Conservation (phyloP, 2,888 invertebrate genomes). For the Myopa tessellatipennis region DNA sequence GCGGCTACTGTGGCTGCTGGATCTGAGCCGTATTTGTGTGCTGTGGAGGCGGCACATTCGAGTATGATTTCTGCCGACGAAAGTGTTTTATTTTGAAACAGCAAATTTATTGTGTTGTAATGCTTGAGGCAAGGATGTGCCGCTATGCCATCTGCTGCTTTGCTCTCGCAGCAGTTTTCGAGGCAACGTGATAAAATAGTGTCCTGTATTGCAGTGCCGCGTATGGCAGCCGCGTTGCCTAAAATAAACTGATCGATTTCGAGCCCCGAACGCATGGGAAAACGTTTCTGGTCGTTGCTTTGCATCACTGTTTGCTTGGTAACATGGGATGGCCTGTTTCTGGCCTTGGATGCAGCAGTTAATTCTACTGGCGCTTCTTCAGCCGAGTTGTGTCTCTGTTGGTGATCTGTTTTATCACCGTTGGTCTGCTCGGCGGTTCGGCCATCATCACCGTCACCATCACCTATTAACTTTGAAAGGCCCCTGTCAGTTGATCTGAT, state of each 20-base stretch:
- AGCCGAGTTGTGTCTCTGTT: background rate
- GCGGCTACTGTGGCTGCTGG: slow-evolving; percentile 6
- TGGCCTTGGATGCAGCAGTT: background rate
- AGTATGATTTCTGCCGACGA: slow-evolving; percentile 59
- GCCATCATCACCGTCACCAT: background rate
- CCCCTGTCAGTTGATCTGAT: slow-evolving; percentile 53
- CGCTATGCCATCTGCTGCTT: background rate
- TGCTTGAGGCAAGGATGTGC: slow-evolving; percentile 57
- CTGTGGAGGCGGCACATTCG: slow-evolving; percentile 54
- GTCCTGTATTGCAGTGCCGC: slow-evolving; percentile 30
- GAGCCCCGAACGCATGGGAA: slow-evolving; percentile 42
- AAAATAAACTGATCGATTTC: slow-evolving; percentile 56
- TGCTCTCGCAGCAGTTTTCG: slow-evolving; percentile 18
- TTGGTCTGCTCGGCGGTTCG: background rate
- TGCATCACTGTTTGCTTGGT: slow-evolving; percentile 18
- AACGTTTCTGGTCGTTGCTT: background rate
- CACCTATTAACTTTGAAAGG: slow-evolving; percentile 24
- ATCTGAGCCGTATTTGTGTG: slow-evolving; percentile 38
- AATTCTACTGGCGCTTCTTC: background rate
- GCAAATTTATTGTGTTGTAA: slow-evolving; percentile 45
- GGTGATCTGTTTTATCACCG: background rate
- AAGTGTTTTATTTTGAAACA: slow-evolving; percentile 42
- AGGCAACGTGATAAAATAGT: background rate
- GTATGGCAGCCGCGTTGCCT: slow-evolving; percentile 45
- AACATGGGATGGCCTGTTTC: background rate